Percentiles rank a stretch among this genome's conserved stretches.
Evolutionary conservation across 2,113 vertebrate genomes (phyloP).

Genomic region (Tretioscincus oriximinensis): DNA sequence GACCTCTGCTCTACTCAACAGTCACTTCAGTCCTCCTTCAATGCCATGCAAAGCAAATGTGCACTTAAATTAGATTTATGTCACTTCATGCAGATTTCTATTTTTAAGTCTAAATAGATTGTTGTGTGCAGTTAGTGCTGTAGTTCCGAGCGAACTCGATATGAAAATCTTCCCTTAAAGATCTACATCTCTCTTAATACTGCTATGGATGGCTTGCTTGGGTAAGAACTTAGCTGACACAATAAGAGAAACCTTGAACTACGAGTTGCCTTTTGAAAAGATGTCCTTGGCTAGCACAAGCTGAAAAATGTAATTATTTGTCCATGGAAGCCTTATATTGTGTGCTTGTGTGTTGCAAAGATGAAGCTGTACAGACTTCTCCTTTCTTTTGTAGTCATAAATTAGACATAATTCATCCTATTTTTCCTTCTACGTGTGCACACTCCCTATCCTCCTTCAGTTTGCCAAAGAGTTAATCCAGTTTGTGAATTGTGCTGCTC

Average conservation of each 20-base stretch:
- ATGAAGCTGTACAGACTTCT: conserved; percentile 13
- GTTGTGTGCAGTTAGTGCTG: not conserved
- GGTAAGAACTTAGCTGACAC: not conserved
- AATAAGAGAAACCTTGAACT: conserved; percentile 10
- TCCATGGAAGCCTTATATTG: conserved; percentile 16
- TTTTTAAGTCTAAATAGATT: not conserved
- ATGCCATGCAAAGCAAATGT: not conserved
- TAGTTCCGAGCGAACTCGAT: not conserved
- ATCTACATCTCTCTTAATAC: not conserved
- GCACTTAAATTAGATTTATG: not conserved
- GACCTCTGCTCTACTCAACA: not conserved
- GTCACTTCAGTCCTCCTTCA: not conserved
- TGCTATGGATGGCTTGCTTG: not conserved
- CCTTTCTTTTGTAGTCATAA: not conserved
- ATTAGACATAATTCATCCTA: conserved; percentile 25
- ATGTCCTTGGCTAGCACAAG: conserved; percentile 29
- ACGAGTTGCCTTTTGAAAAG: conserved; percentile 6
- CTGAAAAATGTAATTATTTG: conserved; percentile 21
- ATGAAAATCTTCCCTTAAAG: not conserved
- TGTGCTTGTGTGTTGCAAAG: conserved; percentile 2
- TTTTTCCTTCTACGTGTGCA: fast-evolving
- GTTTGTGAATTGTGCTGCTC: conserved; percentile 33
- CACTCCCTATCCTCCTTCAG: conserved; percentile 23
- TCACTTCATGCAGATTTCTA: not conserved
- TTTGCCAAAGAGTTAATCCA: conserved; percentile 31